These are phyloP conservation scores for Hyperopisus bebe DNA, from an alignment of 2,113 vertebrate species.

Conservation along the genomic window DNA sequence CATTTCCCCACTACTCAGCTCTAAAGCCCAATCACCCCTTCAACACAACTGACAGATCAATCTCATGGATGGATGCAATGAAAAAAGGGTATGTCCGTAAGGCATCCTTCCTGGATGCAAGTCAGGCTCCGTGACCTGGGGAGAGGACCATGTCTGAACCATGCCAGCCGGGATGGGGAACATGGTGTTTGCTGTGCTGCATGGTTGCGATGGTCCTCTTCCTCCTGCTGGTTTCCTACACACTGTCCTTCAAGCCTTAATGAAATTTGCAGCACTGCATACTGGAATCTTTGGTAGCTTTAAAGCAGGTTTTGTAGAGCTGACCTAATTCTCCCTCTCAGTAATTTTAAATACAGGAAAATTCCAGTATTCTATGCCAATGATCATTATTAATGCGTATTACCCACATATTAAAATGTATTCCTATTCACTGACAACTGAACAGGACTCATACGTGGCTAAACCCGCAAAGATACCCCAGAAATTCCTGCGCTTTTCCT, in stretches of 20 bases:
- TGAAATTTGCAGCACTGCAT: not conserved
- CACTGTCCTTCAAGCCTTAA: not conserved
- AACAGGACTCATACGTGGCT: not conserved
- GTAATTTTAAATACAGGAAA: not conserved
- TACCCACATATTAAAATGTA: not conserved
- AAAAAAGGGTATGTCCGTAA: slow-evolving; percentile 4
- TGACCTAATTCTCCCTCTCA: not conserved
- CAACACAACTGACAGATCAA: slow-evolving; percentile 19
- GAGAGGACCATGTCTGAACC: not conserved
- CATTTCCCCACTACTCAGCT: not conserved
- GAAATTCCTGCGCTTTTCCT: not conserved
- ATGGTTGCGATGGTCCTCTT: not conserved
- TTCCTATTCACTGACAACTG: not conserved
- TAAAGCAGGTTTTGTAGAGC: not conserved
- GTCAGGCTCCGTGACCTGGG: not conserved
- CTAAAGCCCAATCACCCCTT: slow-evolving; percentile 16
- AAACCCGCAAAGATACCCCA: not conserved
- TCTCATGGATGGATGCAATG: slow-evolving; percentile 12
- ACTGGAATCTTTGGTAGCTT: not conserved
- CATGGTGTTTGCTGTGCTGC: not conserved
- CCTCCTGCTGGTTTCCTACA: not conserved
- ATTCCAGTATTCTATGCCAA: not conserved
- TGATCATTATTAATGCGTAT: not conserved
- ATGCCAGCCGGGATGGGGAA: not conserved
- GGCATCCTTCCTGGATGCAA: not conserved